Evolutionary conservation across 2,888 invertebrate genomes (phyloP).

Genomic region (Ischnura elegans): DNA sequence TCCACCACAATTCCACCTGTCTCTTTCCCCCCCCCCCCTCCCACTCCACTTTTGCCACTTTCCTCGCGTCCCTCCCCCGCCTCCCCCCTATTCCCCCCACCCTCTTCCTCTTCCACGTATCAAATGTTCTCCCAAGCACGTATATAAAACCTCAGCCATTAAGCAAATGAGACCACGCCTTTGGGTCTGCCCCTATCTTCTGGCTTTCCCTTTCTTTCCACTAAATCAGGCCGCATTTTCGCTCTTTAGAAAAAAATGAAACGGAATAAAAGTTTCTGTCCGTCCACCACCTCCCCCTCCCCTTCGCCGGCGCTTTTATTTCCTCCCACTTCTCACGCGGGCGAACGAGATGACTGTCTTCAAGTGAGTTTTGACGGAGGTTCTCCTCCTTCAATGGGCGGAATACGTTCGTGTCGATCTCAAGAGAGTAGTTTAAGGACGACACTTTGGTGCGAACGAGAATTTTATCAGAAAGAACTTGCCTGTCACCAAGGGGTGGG

Average conservation of each 20-base stretch:
- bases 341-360: neutral
- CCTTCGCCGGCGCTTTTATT: neutral
- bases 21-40: neutral
- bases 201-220: constrained; percentile 62
- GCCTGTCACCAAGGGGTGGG: no score
- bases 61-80: neutral
- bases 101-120: neutral
- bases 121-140: neutral
- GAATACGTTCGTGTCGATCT: no score
- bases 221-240: constrained; percentile 60
- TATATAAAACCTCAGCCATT: constrained; percentile 39
- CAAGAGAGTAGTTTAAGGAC: no score
- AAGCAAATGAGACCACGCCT: constrained; percentile 67
- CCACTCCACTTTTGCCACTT: neutral
- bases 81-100: neutral
- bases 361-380: neutral
- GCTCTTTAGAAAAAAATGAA: neutral
- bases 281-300: neutral
- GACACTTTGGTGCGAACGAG: no score
- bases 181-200: neutral
- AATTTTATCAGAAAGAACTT: no score
- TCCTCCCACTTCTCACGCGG: neutral
- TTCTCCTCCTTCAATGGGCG: neutral
- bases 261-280: no score
- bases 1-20: neutral